A percentile compares a stretch with the other conserved stretches of the same genome.
These are phyloP conservation scores for Drosophila mulleri DNA, from an alignment of 2,888 invertebrate genomes.

Conservation along the genomic window DNA sequence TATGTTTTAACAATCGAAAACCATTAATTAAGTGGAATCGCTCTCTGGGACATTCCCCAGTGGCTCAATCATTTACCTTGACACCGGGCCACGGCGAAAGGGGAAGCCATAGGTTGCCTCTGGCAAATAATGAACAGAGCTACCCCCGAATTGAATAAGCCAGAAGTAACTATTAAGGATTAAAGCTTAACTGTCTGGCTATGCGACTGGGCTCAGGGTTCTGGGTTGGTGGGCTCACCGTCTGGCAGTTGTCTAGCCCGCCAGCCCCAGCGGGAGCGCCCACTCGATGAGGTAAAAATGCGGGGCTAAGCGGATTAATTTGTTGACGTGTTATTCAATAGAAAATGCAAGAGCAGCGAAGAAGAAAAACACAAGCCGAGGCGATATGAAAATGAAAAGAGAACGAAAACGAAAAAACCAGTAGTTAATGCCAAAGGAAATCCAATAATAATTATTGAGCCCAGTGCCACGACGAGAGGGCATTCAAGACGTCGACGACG, in stretches of 20 bases:
- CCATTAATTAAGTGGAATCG: constrained; percentile 60
- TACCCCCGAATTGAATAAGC: background rate
- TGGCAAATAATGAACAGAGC: constrained; percentile 9
- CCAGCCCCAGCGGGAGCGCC: constrained; percentile 53
- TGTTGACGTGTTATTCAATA: constrained; percentile 71
- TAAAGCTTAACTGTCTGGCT: constrained; percentile 75
- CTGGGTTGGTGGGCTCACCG: constrained; percentile 21
- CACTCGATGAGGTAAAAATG: constrained; percentile 61
- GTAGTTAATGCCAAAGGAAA: constrained; percentile 62
- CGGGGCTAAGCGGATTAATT: constrained; percentile 74
- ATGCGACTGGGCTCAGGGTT: constrained; percentile 50
- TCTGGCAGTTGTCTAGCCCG: constrained; percentile 68
- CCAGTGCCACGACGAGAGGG: constrained; percentile 41
- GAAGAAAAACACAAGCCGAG: constrained; percentile 13
- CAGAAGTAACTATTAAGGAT: constrained; percentile 68
- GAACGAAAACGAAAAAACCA: constrained; percentile 34
- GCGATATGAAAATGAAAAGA: constrained; percentile 27
- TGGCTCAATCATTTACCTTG: constrained; percentile 66
- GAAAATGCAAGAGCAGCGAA: constrained; percentile 25
- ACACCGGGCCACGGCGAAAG: constrained; percentile 45
- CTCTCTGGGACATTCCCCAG: constrained; percentile 43
- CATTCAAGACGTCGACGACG: constrained; percentile 21
- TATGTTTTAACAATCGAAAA: constrained; percentile 48
- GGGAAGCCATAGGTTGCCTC: constrained; percentile 67
- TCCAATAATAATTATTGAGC: constrained; percentile 72